Evolutionary conservation across 2,113 vertebrate species (phyloP).

Genomic region (Brachyistius frenatus): DNA sequence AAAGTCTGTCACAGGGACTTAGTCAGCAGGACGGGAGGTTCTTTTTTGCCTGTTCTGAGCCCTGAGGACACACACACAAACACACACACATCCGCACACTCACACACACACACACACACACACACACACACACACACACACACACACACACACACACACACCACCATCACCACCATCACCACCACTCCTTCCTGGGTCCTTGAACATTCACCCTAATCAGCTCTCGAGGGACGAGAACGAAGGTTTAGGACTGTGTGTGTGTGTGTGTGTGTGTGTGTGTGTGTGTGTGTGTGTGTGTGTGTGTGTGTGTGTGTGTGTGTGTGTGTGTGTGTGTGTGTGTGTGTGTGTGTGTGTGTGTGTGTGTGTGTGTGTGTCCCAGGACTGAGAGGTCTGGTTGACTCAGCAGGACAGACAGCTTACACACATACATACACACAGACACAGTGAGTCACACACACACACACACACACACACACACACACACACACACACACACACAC

Average conservation of each 20-base stretch:
- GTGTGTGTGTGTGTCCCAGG: too few relatives aligned
- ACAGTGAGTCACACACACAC: constrained; percentile 17
- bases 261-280: neutral
- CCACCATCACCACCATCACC: neutral
- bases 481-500: constrained; percentile 1
- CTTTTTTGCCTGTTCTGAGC: constrained; percentile 6
- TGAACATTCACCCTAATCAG: constrained; percentile 52
- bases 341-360: too few relatives aligned
- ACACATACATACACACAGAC: neutral
- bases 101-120: neutral
- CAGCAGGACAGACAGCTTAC: constrained; percentile 36
- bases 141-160: constrained; percentile 1
- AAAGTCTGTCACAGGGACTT: constrained; percentile 40
- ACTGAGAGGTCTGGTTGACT: constrained; percentile 39
- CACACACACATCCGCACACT: too few relatives aligned
- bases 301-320: too few relatives aligned
- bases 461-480: neutral
- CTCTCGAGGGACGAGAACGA: constrained; percentile 19
- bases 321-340: too few relatives aligned
- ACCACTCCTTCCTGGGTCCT: neutral
- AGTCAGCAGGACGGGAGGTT: constrained; percentile 26
- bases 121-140: neutral
- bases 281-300: too few relatives aligned
- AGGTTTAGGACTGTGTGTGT: constrained; percentile 15
- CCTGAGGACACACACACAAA: constrained; percentile 17